A percentile compares a stretch with the other conserved stretches of the same genome.
phyloP scores from a whole-genome alignment of 2,797 vertebrate genomes.

The Heteromormyrus szaboi region DNA sequence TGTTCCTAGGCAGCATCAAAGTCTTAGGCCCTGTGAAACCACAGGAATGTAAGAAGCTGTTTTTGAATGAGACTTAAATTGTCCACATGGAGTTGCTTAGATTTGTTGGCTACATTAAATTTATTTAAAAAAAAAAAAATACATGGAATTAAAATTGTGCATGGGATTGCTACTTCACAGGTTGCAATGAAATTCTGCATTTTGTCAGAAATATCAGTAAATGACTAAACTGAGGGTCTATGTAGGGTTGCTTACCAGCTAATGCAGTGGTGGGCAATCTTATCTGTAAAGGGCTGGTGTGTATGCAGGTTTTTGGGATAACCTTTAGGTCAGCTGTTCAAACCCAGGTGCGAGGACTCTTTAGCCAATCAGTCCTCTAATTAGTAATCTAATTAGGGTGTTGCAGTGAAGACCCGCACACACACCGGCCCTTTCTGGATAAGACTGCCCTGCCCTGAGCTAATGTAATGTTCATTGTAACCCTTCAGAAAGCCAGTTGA shows the following conservation, averaged over 20 bases:
- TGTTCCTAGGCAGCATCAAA: conserved; percentile 24
- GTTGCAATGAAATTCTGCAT: not conserved
- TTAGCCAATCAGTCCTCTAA: not conserved
- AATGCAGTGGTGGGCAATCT: not conserved
- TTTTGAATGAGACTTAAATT: not conserved
- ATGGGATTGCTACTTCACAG: not conserved
- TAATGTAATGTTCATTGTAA: not conserved
- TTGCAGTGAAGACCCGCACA: not conserved
- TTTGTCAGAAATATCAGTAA: not conserved
- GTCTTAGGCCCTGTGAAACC: not conserved
- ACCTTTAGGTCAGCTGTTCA: not conserved
- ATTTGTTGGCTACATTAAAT: not conserved
- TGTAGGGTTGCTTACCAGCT: not conserved
- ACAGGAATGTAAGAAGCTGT: not conserved
- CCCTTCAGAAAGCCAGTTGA: not conserved
- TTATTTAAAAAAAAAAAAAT: not conserved
- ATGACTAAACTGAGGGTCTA: not conserved
- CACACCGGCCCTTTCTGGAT: not conserved
- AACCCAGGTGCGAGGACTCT: not conserved
- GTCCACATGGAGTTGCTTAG: not conserved
- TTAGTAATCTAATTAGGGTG: not conserved
- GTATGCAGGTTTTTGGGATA: not conserved
- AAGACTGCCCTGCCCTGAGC: not conserved
- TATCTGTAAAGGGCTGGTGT: no score
- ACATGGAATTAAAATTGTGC: not conserved